These are phyloP conservation scores for Mayetiola destructor DNA, from an alignment of 2,888 invertebrate species.

Conservation along the genomic window DNA sequence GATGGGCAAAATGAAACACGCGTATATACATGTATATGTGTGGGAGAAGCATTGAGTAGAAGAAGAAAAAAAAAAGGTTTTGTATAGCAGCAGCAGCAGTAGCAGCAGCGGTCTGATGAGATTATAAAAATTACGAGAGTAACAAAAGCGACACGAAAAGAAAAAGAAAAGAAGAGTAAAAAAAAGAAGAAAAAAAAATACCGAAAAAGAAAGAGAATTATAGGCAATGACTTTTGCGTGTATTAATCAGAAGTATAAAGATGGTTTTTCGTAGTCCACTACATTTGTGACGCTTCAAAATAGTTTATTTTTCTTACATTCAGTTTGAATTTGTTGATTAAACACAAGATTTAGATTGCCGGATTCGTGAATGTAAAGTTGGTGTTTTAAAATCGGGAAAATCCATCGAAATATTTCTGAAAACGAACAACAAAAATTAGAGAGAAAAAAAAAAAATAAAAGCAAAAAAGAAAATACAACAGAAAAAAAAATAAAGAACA, in stretches of 20 bases:
- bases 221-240: neutral
- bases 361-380: slow-evolving; percentile 4
- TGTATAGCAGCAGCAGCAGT: too few species aligned
- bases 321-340: neutral
- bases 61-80: too few species aligned
- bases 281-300: slow-evolving; percentile 13
- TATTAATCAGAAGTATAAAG: slow-evolving; percentile 12
- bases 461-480: too few species aligned
- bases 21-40: too few species aligned
- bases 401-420: too few species aligned
- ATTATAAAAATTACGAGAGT: too few species aligned
- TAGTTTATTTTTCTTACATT: slow-evolving; percentile 12
- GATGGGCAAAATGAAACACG: too few species aligned
- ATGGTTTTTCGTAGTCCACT: slow-evolving; percentile 12
- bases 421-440: too few species aligned
- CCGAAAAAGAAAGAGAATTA: neutral
- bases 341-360: neutral
- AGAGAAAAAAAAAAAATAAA: too few species aligned
- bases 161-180: neutral
- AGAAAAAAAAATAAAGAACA: too few species aligned
- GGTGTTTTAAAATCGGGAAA: neutral
- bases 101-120: too few species aligned
- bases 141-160: neutral
- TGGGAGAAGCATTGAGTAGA: too few species aligned
- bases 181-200: neutral